phyloP scores from a whole-genome alignment of 2,113 vertebrate species.

The Channa maculata region DNA sequence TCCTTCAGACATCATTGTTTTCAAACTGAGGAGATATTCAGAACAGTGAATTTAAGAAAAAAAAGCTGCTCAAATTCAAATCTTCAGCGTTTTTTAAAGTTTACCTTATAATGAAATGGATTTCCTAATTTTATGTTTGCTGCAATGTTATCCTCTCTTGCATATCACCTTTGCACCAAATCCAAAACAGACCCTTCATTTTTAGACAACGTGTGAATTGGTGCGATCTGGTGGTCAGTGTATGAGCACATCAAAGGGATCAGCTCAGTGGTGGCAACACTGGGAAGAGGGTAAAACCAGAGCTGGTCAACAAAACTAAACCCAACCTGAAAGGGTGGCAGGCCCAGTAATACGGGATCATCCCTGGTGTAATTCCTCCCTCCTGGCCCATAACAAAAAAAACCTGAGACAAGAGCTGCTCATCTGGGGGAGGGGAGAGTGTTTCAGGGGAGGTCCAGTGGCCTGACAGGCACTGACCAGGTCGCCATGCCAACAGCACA shows the following conservation, averaged over 20 bases:
- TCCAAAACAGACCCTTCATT: not conserved
- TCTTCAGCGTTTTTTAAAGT: no score
- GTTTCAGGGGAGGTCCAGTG: conserved; percentile 59
- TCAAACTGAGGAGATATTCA: not conserved
- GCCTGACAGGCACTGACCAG: conserved; percentile 68
- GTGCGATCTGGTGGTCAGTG: conserved; percentile 64
- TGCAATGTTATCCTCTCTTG: conserved; percentile 7
- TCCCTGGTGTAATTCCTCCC: conserved; percentile 79
- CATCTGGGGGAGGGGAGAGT: conserved; percentile 58
- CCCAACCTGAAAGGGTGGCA: conserved; percentile 72
- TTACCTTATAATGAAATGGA: not conserved
- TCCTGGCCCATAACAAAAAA: conserved; percentile 75
- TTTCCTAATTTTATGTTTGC: not conserved
- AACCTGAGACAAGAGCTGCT: conserved; percentile 71
- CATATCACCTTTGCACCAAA: conserved; percentile 10
- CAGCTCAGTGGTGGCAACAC: conserved; percentile 60
- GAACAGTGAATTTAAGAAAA: not conserved
- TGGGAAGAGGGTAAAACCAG: conserved; percentile 70
- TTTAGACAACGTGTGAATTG: conserved; percentile 42
- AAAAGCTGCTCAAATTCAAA: no score
- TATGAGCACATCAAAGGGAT: conserved; percentile 76
- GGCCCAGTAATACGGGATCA: conserved; percentile 79
- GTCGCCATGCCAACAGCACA: conserved; percentile 80
- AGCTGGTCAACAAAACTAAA: conserved; percentile 73
- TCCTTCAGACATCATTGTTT: not conserved